Percentiles rank a stretch among this genome's conserved stretches.
These are phyloP conservation scores for Theonella swinhoei DNA, from an alignment of 37 sponge, comb jelly and placozoan genomes.

Conservation along the genomic window DNA sequence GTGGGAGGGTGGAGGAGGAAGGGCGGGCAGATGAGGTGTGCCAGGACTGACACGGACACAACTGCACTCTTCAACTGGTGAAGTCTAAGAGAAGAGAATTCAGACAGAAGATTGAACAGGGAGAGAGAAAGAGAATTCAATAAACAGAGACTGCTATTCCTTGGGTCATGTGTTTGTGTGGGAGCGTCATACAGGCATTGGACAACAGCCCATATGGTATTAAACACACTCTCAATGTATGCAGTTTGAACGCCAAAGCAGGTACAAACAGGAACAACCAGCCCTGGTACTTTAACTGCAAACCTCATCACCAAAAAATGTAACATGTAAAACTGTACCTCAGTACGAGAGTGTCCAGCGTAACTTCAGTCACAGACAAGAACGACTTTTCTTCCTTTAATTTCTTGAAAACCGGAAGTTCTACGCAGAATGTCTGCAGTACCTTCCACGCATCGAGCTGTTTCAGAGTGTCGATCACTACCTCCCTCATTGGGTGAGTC, in stretches of 20 bases:
- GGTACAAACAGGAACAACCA: neutral
- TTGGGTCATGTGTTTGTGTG: conserved; percentile 18
- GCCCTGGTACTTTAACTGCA: neutral
- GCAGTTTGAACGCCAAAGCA: conserved; percentile 2
- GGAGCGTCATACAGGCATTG: conserved; percentile 16
- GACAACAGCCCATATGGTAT: conserved; percentile 7
- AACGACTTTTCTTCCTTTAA: neutral
- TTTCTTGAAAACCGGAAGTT: neutral
- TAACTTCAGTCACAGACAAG: neutral
- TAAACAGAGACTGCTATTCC: neutral
- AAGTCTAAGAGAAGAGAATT: conserved; percentile 18
- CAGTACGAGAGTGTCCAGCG: neutral
- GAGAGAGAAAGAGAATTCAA: neutral
- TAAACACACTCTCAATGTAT: conserved; percentile 30
- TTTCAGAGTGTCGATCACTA: neutral
- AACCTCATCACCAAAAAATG: conserved; percentile 4
- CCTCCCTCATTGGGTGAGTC: neutral
- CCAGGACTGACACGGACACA: conserved; percentile 25
- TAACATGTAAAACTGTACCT: neutral
- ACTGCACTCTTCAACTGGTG: conserved; percentile 52
- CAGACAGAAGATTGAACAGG: neutral
- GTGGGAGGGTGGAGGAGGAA: conserved; percentile 7
- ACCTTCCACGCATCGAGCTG: neutral
- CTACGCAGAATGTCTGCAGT: neutral
- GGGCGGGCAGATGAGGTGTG: neutral